Evolutionary conservation across 1,140 invertebrate species (phyloP).

Genomic region (Aphis gossypii): DNA sequence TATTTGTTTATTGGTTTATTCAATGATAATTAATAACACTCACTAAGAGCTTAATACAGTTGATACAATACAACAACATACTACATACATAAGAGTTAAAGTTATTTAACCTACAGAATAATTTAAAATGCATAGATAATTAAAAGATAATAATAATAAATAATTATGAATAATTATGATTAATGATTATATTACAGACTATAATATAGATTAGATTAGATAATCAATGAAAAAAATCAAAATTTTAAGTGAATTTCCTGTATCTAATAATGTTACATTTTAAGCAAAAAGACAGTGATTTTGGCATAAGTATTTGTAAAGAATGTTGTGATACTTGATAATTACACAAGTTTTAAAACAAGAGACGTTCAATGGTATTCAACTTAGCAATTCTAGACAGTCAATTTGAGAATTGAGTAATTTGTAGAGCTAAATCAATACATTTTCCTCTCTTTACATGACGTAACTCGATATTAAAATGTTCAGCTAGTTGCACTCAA

Average conservation of each 20-base stretch:
- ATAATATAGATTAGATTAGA: not conserved
- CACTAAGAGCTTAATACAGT: no score
- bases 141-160: not conserved
- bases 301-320: not conserved
- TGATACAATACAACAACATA: no score
- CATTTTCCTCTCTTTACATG: not conserved
- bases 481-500: not conserved
- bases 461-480: not conserved
- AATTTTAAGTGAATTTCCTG: not conserved
- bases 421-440: not conserved
- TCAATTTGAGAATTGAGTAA: not conserved
- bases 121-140: no score
- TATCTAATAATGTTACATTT: not conserved
- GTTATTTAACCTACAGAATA: no score
- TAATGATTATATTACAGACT: not conserved
- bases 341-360: not conserved
- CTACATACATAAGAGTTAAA: no score
- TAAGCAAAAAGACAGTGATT: not conserved
- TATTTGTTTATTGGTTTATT: no score
- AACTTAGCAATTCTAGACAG: not conserved
- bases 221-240: not conserved
- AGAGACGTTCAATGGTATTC: not conserved
- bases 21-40: no score
- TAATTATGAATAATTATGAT: not conserved
- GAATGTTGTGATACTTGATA: not conserved